A percentile compares a stretch with the other conserved stretches of the same genome.
phyloP scores from a whole-genome alignment of 2,888 invertebrate genomes.

The Drosophila histrio region DNA sequence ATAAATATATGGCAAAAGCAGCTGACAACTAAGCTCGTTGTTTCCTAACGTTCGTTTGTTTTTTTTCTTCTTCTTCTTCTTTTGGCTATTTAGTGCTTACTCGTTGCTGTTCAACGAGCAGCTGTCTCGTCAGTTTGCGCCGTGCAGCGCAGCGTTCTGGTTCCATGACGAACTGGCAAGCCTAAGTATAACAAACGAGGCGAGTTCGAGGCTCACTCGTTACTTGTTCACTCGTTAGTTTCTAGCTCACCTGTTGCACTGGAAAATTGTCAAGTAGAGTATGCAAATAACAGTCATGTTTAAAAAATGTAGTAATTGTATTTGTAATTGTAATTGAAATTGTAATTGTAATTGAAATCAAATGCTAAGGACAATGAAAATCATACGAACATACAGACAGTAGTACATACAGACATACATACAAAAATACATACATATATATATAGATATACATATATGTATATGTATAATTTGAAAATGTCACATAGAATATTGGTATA shows the following conservation, averaged over 20 bases:
- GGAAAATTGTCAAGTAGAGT: constrained; percentile 23
- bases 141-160: neutral
- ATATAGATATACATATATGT: constrained; percentile 37
- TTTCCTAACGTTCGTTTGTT: neutral
- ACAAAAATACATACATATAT: constrained; percentile 27
- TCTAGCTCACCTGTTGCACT: constrained; percentile 48
- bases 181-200: neutral
- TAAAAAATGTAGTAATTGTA: too few species aligned
- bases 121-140: neutral
- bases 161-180: neutral
- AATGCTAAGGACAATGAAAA: constrained; percentile 49
- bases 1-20: neutral
- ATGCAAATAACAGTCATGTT: constrained; percentile 30
- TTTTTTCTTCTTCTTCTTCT: neutral
- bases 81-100: neutral
- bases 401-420: constrained; percentile 23
- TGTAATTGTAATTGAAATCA: constrained; percentile 24
- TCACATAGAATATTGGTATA: constrained; percentile 43
- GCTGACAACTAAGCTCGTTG: neutral
- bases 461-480: constrained; percentile 53
- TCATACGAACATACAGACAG: constrained; percentile 31
- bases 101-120: constrained; percentile 10
- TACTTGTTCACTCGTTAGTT: constrained; percentile 4
- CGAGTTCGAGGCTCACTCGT: constrained; percentile 1
- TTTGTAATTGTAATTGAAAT: constrained; percentile 23